phyloP scores from a whole-genome alignment of 37 sponge, comb jelly and placozoan genomes.

The Halichondria panicea region DNA sequence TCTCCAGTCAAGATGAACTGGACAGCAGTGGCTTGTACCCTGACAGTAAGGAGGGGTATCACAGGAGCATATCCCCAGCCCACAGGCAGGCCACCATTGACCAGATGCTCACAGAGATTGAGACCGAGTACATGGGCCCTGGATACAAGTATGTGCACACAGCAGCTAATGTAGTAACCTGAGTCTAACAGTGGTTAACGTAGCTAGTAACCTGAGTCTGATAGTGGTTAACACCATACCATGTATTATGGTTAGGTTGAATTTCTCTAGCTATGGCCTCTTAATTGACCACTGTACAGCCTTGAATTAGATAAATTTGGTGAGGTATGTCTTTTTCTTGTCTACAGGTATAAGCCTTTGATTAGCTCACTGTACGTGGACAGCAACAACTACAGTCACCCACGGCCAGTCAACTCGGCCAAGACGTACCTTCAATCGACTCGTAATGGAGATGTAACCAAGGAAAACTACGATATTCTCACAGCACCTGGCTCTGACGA shows the following conservation, averaged over 20 bases:
- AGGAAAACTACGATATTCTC: constrained; percentile 30
- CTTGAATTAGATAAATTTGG: not conserved
- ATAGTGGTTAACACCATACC: not conserved
- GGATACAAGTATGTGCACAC: constrained; percentile 23
- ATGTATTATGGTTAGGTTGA: not conserved
- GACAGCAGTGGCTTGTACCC: not conserved
- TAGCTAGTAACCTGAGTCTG: no score
- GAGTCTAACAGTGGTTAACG: no score
- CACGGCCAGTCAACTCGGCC: not conserved
- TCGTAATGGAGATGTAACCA: not conserved
- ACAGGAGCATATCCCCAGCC: no score
- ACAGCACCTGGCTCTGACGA: not conserved
- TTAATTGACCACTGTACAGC: not conserved
- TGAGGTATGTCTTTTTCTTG: not conserved
- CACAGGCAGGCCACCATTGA: constrained; percentile 39
- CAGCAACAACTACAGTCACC: not conserved
- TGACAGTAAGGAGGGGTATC: no score
- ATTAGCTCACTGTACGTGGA: not conserved
- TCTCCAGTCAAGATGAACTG: not conserved
- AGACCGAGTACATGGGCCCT: constrained; percentile 43
- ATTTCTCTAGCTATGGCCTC: not conserved
- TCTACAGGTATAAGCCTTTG: not conserved
- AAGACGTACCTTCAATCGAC: constrained; percentile 12
- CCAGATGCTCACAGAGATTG: constrained; percentile 57
- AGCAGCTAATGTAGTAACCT: no score